Evolutionary conservation across 2,888 invertebrate genomes (phyloP), one percentile per base, ranked within the genome.

Genomic region (Dichetophora obliterata): DNA sequence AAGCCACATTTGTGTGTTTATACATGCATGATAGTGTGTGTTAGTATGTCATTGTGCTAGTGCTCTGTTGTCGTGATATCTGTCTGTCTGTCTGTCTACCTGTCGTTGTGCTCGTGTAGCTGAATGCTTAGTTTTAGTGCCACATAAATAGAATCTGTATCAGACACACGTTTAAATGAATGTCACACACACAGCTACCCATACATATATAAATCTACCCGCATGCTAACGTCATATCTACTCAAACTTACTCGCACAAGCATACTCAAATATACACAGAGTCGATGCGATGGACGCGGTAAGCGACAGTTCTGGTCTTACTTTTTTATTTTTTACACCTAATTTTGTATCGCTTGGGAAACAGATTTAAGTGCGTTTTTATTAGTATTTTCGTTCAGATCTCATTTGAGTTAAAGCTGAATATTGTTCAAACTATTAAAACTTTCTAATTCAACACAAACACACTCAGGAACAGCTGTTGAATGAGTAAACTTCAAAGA

Each of bases 71-170:
- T 34, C 59, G 24, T 11, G 11, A 16, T 31, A 68, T 66, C 9
- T 66, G 48, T 68, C 9, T 50, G 50, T 24, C 14, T 31, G 61
- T 31, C 16, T 24, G 68, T 68, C 11, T 50, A 52, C 52, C 50
- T 68, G 68, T 50, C 9, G 19, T 48, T 48, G 24, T 68, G n/a
- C 14, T 68, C 9, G 22, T 43, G 9, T 24, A n/a, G 8, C 24
- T 65, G 65, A 3, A 43, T 68, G 66, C 24, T 22, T 63, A 24
- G 54, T 43, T 43, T 43, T 43, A 63, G 63, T 63, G 63, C 48
- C 68, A 50, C 19, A 68, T 68, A 68, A 68, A 68, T 50, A 50
- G 68, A 68, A 68, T 68, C 68, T 68, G 48, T 68, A 50, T 68
- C 68, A 68, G 68, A 68, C 68, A 68, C 27, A 50, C 43, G 16